Evolutionary conservation across 2,888 invertebrate species (phyloP), one percentile per base, ranked within the genome.

Genomic region (Leptarthrus brevirostris): DNA sequence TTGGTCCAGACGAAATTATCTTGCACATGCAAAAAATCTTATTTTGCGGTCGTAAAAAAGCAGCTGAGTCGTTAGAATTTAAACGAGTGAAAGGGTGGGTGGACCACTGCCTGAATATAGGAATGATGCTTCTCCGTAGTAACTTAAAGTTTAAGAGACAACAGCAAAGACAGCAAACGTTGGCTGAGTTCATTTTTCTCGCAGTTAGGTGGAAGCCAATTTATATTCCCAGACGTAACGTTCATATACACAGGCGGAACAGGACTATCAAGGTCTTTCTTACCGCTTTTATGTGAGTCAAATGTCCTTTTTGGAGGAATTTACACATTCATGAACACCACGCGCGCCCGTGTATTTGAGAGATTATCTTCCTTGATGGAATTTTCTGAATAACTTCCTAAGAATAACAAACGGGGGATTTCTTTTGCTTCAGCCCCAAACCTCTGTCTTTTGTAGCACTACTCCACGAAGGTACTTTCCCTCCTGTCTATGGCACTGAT

Each of bases 331-430:
- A 34, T 22, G 64, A 47, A 44, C 58, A 58, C 20, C 58, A 26
- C 24, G 26, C 14, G 16, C 47, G 47, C 24, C 8, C 47, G 26
- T 66, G 64, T 47, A 66, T 66, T 14, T 66, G 44, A 66, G 64
- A 66, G 64, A 66, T 66, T 66, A 66, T 66, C 64, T 66, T 47
- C 47, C 64, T 66, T 66, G 47, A 66, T 66, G 64, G 64, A 66
- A 66, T 66, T 66, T 66, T 26, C 64, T 24, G 64, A 66, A 66
- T 47, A 66, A 66, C 47, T 66, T 66, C 40, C 47, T 22, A 26
- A 10, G 47, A 66, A 47, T 66, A 66, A 66, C 47, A 66, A 66
- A 66, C 30, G 24, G 4, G 26, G 26, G 10, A 44, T 64, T 44
- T 64, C 24, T 22, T 44, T n/a, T 30, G 30, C 8, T 30, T 8